A percentile compares a stretch with the other conserved stretches of the same genome.
Conservation (phyloP, 2,113 vertebrate genomes). For the Oxyura jamaicensis region DNA sequence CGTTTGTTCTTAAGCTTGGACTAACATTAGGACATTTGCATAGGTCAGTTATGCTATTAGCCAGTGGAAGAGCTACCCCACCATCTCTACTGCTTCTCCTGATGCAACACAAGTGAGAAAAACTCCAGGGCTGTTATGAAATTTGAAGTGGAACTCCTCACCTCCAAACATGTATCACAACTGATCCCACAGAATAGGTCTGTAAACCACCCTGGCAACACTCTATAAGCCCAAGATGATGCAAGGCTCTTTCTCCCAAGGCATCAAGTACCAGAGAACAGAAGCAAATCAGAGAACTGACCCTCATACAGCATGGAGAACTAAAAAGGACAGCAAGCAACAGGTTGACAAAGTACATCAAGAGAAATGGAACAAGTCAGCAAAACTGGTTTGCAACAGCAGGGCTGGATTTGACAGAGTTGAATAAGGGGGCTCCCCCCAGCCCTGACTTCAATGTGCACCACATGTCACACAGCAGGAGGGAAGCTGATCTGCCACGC, state of each 20-base stretch:
- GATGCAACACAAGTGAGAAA: background rate
- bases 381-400: background rate
- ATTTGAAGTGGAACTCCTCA: background rate
- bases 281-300: background rate
- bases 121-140: background rate
- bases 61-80: background rate
- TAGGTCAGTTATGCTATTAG: background rate
- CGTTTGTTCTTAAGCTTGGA: background rate
- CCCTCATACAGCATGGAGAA: background rate
- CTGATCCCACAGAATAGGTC: background rate
- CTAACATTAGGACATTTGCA: background rate
- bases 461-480: conserved; percentile 13
- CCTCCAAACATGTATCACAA: background rate
- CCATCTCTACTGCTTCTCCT: background rate
- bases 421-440: background rate
- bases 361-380: background rate
- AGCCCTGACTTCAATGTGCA: background rate
- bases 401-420: background rate
- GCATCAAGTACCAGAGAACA: conserved; percentile 31
- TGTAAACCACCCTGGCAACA: background rate
- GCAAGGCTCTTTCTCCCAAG: background rate
- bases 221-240: background rate
- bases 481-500: background rate
- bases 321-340: background rate
- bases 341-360: conserved; percentile 15